A percentile compares a stretch with the other conserved stretches of the same genome.
phyloP scores from a whole-genome alignment of 2,113 vertebrate species.

The Butorides virescens region DNA sequence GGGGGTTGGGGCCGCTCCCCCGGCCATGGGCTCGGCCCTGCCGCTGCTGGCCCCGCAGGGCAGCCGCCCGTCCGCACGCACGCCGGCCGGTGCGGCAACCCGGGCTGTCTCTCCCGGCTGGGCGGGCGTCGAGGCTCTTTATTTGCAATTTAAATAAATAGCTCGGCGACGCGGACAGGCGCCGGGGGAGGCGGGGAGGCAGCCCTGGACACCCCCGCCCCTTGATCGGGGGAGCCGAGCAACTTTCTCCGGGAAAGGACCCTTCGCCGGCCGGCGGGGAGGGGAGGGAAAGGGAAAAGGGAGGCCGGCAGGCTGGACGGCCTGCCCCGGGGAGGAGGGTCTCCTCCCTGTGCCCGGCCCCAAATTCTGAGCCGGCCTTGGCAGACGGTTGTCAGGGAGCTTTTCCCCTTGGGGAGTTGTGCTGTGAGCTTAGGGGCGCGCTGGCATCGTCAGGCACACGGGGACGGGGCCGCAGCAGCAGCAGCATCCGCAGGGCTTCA shows the following conservation, averaged over 20 bases:
- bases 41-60: neutral
- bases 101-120: neutral
- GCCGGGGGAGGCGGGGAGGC: neutral
- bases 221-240: neutral
- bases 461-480: neutral
- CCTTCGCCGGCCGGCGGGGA: neutral
- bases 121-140: neutral
- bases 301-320: neutral
- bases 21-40: constrained; percentile 11
- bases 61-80: neutral
- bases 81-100: neutral
- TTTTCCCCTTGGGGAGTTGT: neutral
- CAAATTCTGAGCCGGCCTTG: neutral
- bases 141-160: neutral
- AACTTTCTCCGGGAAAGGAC: neutral
- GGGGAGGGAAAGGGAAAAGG: neutral
- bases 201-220: neutral
- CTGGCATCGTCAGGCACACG: neutral
- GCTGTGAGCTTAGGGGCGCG: neutral
- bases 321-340: neutral
- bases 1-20: neutral
- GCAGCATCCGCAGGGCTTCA: neutral
- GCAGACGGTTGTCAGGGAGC: neutral
- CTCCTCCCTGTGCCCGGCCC: neutral
- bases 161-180: neutral